Evolutionary conservation across 1,140 invertebrate species (phyloP), one percentile per base, ranked within the genome.

Genomic region (Drosophila miranda): DNA sequence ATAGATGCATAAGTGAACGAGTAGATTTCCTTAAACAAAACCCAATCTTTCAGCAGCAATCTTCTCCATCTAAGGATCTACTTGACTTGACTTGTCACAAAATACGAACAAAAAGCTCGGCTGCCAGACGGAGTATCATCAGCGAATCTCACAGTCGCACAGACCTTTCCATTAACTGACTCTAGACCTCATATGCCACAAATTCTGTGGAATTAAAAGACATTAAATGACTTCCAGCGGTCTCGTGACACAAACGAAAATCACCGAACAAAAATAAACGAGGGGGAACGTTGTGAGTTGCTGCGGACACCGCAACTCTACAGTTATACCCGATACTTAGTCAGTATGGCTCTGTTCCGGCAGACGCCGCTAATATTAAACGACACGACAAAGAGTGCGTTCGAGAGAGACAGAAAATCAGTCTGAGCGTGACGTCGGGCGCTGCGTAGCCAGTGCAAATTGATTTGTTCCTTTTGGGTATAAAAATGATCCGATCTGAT

Each of bases 161-260:
- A 84, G 63, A 50, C 63, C 46, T 74, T 86, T 74, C 69, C 81
- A 86, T 86, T 81, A 81, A 75, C 49, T 49, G 62, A 56, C 53
- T 52, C 50, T 56, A 67, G 58, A 46, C 43, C 69, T 64, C 68
- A 60, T 69, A 84, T 84, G 71, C 61, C 48, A 64, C 58, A 51
- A 81, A 70, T 86, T 86, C 81, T 16, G 11, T 13, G 54, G 82
- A 86, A 86, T 63, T 64, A 60, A 70, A 70, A 71, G 64, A 60
- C 77, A 84, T 86, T 84, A 81, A 84, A 51, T 52, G 34, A 43
- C 55, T 42, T 62, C 66, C 66, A 71, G 73, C 62, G 77, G 73
- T 84, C 80, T 81, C 81, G 81, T 81, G 77, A 84, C 77, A 86
- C 66, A 75, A 53, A 69, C 58, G 50, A 72, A 30, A 9, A 8